Evolutionary conservation across 1,140 invertebrate species (phyloP), one percentile per base, ranked within the genome.

Genomic region (Drosophila sp.): DNA sequence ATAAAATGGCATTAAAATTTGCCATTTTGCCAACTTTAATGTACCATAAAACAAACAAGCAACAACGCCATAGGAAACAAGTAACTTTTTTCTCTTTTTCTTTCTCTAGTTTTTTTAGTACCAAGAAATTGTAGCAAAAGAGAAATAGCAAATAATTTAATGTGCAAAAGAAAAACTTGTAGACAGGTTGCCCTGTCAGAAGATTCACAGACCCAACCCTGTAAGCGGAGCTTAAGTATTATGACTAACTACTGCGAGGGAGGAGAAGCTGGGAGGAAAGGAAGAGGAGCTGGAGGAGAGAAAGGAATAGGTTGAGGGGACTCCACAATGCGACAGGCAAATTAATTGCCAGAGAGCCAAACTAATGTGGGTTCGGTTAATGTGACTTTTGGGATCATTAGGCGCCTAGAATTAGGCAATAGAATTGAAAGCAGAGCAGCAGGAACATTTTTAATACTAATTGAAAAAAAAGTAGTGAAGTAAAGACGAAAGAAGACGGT

Each of bases 1-100:
- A 86, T 86, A 86, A 86, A 86, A 86, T 82, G 66, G 82, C 82
- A 86, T 86, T 86, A 87, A 86, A 86, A 86, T 76, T 87, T 87
- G 82, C 82, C 82, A 82, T 86, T 86, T 78, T 72, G 78, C 78
- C 82, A 89, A 86, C 82, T 87, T 89, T 78, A 87, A 89, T 87
- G 82, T 87, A 78, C 82, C 83, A 87, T 87, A 87, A 87, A 89
- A 79, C 71, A 65, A 75, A 75, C 40, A 62, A 56, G 48, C 56
- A 62, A 38, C 45, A 62, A 61, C 45, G 57, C 70, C 65, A 77
- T 62, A 69, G 69, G 56, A 78, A 78, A 69, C 58, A 72, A 78
- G 70, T 86, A 78, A 81, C 74, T 74, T 71, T 83, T 59, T 76
- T 43, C 16, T 16, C 18, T 46, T 4, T n/a, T 45, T 45, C 43